Evolutionary conservation across 1,140 invertebrate species (phyloP), one percentile per base, ranked within the genome.

Genomic region (Drosophila nannoptera): DNA sequence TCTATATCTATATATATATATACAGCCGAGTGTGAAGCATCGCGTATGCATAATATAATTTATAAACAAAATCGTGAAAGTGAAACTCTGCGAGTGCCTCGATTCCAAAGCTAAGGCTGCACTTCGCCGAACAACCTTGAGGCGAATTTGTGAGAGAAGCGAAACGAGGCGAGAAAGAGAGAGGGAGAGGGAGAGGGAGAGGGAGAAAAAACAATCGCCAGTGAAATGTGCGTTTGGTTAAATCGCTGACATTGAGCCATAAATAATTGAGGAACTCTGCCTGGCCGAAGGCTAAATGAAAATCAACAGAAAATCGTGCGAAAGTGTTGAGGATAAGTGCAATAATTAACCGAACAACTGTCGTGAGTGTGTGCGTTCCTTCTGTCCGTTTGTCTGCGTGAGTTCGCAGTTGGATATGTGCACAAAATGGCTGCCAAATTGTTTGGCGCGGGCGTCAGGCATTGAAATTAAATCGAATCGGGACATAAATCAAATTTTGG

Each of bases 101-200:
- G 14, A 61, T 46, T 61, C 54, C 32, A 71, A 75, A 71, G 45
- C 72, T 62, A 75, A 62, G 45, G 64, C 67, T 77, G 62, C 55
- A 50, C 56, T 46, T 22, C 22, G 75, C 55, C 64, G 66, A 71
- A 62, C 78, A 81, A 66, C 77, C 77, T 81, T 81, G 78, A 55
- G 53, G 68, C 54, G 45, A 54, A 78, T 73, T 68, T 78, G 67
- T 73, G 67, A 52, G 63, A 66, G 40, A 63, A 66, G 40, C 14
- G 40, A 43, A 43, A 22, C 45, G 11, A n/a, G 9, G 7, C 9
- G 46, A 33, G 29, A 33, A 32, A 31, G 22, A 46, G 8, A 46
- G 22, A 22, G 4, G 9, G 7, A 5, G 46, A 33, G 29, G 29
- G 22, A 31, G 22, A 46, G 8, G 22, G 22, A 22, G 4, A 46